A percentile compares a stretch with the other conserved stretches of the same genome.
Conservation (phyloP, 2,113 vertebrate species). For the Rhinolophus sinicus region DNA sequence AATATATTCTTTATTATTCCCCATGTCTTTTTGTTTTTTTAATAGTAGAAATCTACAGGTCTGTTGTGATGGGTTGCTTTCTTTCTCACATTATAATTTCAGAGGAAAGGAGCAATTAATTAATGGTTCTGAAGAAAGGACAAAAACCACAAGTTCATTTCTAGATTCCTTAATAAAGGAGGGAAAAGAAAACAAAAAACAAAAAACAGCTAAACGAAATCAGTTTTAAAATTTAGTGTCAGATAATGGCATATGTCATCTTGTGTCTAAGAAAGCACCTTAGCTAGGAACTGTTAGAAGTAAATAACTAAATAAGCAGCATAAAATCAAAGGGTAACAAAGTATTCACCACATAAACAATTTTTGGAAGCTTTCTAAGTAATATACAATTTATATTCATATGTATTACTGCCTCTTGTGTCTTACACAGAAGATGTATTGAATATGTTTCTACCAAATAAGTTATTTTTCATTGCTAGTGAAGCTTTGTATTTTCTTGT, state of each 20-base stretch:
- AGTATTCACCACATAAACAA: constrained; percentile 81
- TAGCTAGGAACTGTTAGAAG: constrained; percentile 58
- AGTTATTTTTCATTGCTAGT: constrained; percentile 77
- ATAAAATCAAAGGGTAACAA: constrained; percentile 78
- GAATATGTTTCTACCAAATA: constrained; percentile 72
- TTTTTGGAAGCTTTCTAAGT: constrained; percentile 84
- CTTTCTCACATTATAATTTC: constrained; percentile 23
- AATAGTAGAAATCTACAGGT: neutral
- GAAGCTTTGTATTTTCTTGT: constrained; percentile 31
- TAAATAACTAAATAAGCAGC: constrained; percentile 82
- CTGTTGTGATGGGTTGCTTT: neutral
- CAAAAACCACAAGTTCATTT: constrained; percentile 6
- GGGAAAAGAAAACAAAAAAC: neutral
- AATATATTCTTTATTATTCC: neutral
- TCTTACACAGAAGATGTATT: constrained; percentile 78
- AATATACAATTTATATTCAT: constrained; percentile 84
- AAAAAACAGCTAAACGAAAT: neutral
- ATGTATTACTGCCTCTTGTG: constrained; percentile 79
- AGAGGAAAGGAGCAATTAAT: constrained; percentile 34
- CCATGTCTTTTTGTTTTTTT: neutral
- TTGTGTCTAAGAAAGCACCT: constrained; percentile 67
- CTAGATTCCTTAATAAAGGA: constrained; percentile 43
- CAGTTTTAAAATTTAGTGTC: constrained; percentile 57
- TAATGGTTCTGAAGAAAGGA: constrained; percentile 33
- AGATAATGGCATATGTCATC: constrained; percentile 72